These are phyloP conservation scores for Hypocryptadius cinnamomeus DNA, from an alignment of 2,113 vertebrate genomes.

Conservation along the genomic window DNA sequence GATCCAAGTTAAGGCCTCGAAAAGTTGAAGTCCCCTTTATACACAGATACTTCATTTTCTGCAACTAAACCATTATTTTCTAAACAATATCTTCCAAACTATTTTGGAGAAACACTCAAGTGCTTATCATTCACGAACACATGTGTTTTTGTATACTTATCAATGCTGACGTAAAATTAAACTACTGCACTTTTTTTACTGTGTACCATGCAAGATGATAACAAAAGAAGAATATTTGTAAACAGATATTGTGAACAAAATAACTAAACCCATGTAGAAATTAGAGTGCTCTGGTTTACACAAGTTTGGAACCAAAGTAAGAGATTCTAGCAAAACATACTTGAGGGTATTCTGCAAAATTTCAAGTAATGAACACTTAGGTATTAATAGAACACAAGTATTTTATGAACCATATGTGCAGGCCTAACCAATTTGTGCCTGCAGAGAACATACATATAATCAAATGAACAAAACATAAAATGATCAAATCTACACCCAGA, in stretches of 20 bases:
- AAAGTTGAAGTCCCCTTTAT: background rate
- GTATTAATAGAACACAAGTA: background rate
- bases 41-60: background rate
- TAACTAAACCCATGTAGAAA: background rate
- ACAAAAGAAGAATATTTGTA: background rate
- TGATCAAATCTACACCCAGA: background rate
- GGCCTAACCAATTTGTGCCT: background rate
- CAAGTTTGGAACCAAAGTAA: background rate
- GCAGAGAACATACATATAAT: background rate
- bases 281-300: background rate
- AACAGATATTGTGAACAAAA: background rate
- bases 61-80: background rate
- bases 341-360: background rate
- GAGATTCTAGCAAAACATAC: background rate
- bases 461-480: background rate
- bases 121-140: background rate
- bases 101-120: conserved; percentile 1
- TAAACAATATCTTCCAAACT: background rate
- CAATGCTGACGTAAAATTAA: background rate
- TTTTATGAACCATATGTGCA: background rate
- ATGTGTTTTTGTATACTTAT: background rate
- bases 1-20: background rate
- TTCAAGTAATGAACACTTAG: background rate
- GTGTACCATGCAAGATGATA: background rate
- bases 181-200: background rate